Evolutionary conservation across 2,888 invertebrate species (phyloP).

Genomic region (Diarsia dahlii): DNA sequence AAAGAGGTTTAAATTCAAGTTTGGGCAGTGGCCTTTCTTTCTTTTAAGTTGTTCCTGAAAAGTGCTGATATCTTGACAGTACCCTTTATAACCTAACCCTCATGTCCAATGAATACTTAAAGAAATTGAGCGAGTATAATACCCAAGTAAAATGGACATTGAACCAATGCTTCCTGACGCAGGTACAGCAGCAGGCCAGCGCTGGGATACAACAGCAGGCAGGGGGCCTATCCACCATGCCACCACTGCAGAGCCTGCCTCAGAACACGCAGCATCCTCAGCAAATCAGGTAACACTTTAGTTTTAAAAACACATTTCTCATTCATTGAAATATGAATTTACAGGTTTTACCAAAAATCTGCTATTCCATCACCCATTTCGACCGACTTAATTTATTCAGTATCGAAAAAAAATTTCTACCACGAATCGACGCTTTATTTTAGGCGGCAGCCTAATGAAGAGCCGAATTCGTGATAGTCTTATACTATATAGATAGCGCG

Average conservation of each 20-base stretch:
- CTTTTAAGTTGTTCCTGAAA: neutral
- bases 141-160: slow-evolving; percentile 1
- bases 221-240: slow-evolving; percentile 94
- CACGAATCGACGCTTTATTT: neutral
- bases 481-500: neutral
- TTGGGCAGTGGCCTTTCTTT: neutral
- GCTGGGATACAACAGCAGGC: slow-evolving; percentile 85
- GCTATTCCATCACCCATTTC: neutral
- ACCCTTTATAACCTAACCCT: neutral
- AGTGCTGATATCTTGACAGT: neutral
- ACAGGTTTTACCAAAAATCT: neutral
- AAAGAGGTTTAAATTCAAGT: neutral
- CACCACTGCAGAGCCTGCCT: slow-evolving; percentile 93
- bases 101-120: neutral
- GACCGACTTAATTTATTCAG: neutral
- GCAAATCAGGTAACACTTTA: slow-evolving; percentile 85
- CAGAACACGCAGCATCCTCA: slow-evolving; percentile 91
- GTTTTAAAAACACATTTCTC: neutral
- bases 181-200: slow-evolving; percentile 81
- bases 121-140: neutral
- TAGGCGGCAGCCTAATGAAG: neutral
- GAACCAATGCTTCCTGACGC: slow-evolving; percentile 3
- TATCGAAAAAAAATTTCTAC: neutral
- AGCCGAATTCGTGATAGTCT: neutral
- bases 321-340: too few species aligned